phyloP scores from a whole-genome alignment of 2,888 invertebrate species.

The Blastobasis lacticolella region DNA sequence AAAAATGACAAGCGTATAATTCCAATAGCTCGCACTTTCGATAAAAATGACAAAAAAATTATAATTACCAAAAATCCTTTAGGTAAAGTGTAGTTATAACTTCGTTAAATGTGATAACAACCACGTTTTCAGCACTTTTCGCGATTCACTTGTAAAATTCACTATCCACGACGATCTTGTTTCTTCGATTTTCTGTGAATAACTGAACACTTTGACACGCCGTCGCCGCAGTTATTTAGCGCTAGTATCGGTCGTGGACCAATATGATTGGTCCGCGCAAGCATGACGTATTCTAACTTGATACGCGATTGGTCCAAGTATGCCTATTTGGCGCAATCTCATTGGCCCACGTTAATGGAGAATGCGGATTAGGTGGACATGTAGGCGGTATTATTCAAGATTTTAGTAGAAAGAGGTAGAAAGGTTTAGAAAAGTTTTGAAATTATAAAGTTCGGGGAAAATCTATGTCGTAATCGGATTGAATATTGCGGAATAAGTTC shows the following conservation, averaged over 20 bases:
- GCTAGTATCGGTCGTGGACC: slow-evolving; percentile 76
- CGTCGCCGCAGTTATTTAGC: slow-evolving; percentile 68
- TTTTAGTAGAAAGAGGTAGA: too few relatives aligned
- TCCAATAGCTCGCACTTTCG: neutral
- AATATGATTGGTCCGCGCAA: slow-evolving; percentile 61
- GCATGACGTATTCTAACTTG: slow-evolving; percentile 55
- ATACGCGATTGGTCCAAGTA: slow-evolving; percentile 55
- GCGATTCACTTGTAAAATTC: slow-evolving; percentile 39
- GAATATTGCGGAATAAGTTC: too few relatives aligned
- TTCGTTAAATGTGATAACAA: slow-evolving; percentile 32
- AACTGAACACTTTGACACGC: slow-evolving; percentile 64
- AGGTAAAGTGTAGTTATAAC: slow-evolving; percentile 21
- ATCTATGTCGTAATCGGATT: too few relatives aligned
- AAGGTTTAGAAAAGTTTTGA: too few relatives aligned
- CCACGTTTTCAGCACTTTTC: slow-evolving; percentile 49
- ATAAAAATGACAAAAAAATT: neutral
- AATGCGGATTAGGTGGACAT: slow-evolving; percentile 27
- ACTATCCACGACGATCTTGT: slow-evolving; percentile 31
- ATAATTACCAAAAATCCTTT: slow-evolving; percentile 34
- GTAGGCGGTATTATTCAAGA: too few relatives aligned
- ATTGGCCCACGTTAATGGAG: slow-evolving; percentile 81
- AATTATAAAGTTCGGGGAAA: too few relatives aligned
- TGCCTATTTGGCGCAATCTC: slow-evolving; percentile 70
- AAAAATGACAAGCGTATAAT: too few relatives aligned
- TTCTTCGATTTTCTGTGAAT: slow-evolving; percentile 55